Conservation (phyloP, 1,140 invertebrate species). For the Neotoxoptera formosana region DNA sequence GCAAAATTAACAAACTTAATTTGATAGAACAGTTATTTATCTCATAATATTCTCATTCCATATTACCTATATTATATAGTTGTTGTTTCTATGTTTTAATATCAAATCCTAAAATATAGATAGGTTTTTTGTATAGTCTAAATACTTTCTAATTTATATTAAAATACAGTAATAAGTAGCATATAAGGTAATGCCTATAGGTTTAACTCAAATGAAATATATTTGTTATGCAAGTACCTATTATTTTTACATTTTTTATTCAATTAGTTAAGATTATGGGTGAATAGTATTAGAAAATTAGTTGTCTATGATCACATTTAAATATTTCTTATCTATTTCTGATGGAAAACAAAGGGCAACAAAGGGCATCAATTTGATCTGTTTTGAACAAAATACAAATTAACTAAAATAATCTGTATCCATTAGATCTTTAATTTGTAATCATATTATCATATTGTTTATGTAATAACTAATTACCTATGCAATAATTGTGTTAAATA, state of each 20-base stretch:
- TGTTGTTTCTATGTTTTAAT: neutral
- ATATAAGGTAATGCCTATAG: neutral
- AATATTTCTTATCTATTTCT: conserved; percentile 27
- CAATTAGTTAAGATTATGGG: neutral
- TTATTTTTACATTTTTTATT: neutral
- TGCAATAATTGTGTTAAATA: no score
- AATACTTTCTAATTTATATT: neutral
- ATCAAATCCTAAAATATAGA: neutral
- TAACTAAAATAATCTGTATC: neutral
- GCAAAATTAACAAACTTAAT: neutral
- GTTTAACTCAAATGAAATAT: no score
- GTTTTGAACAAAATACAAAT: neutral
- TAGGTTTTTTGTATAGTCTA: neutral
- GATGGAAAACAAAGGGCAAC: neutral
- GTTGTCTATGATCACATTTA: neutral
- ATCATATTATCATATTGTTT: neutral
- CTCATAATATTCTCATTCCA: neutral
- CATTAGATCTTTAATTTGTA: neutral
- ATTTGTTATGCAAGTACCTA: neutral
- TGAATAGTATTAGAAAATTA: neutral
- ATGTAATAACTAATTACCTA: neutral
- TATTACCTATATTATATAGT: neutral
- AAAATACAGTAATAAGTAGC: neutral
- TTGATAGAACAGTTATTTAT: neutral
- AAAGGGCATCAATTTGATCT: conserved; percentile 1